Conservation (phyloP, 2,797 vertebrate genomes). For the Phalloptychus januarius region DNA sequence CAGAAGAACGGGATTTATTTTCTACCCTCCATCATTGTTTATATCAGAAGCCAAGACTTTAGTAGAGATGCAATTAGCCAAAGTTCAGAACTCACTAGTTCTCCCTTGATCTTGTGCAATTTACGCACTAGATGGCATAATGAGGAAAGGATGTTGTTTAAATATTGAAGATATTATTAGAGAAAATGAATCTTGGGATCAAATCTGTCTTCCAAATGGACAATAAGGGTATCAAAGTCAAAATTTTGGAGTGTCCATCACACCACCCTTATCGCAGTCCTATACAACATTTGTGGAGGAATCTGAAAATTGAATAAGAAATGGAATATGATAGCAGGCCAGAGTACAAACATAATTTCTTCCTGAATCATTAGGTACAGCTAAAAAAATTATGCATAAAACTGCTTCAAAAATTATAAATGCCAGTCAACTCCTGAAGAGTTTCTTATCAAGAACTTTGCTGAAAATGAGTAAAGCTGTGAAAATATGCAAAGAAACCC, state of each 20-base stretch:
- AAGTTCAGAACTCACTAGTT: neutral
- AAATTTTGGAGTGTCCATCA: neutral
- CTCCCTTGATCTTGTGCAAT: neutral
- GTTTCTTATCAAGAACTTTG: neutral
- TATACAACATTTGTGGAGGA: neutral
- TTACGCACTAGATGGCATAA: too few species aligned
- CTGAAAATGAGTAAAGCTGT: neutral
- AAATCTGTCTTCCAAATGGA: neutral
- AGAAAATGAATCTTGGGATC: neutral
- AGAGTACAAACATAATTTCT: neutral
- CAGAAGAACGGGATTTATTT: neutral
- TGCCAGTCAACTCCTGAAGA: neutral
- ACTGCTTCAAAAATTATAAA: too few species aligned
- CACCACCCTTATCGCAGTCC: neutral
- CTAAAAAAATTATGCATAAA: neutral
- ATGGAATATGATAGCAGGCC: neutral
- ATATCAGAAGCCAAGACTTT: neutral
- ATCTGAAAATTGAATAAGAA: neutral
- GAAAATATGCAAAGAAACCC: constrained; percentile 1
- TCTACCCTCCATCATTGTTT: neutral
- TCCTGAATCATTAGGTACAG: neutral
- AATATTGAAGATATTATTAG: too few species aligned
- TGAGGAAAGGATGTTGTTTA: too few species aligned
- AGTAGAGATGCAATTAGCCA: neutral
- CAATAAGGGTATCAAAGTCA: neutral